Evolutionary conservation across 1,140 invertebrate genomes (phyloP).

Genomic region (Lepidotrigona ventralis): DNA sequence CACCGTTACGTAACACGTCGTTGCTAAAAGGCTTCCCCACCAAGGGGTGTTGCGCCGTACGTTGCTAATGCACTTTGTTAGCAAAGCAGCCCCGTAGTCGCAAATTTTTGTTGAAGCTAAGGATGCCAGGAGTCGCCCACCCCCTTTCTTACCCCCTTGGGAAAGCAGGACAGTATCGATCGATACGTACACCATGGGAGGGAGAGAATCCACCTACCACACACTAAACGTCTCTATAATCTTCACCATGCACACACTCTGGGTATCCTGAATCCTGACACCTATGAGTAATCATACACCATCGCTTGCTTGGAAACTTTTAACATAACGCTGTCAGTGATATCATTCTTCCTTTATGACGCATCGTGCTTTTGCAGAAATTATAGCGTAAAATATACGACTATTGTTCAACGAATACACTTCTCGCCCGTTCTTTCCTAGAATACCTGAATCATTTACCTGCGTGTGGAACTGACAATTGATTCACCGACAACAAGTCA

Average conservation of each 20-base stretch:
- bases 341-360: background rate
- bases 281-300: background rate
- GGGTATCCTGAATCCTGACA: background rate
- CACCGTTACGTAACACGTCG: constrained; percentile 18
- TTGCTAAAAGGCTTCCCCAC: constrained; percentile 20
- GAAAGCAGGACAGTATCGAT: constrained; percentile 41
- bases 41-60: constrained; percentile 19
- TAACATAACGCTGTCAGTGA: background rate
- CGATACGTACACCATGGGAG: constrained; percentile 3
- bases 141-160: background rate
- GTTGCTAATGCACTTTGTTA: constrained; percentile 32
- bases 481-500: too few relatives aligned
- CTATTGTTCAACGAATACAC: background rate
- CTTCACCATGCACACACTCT: background rate
- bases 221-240: constrained; percentile 25
- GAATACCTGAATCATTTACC: too few relatives aligned
- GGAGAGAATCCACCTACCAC: background rate
- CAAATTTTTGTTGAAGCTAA: constrained; percentile 42
- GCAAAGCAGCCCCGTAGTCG: constrained; percentile 22
- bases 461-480: too few relatives aligned
- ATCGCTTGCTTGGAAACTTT: background rate
- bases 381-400: background rate
- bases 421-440: background rate
- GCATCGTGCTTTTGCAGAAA: background rate
- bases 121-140: constrained; percentile 14